Evolutionary conservation across 2,888 invertebrate species (phyloP).

Genomic region (Ecdyonurus torrentis): DNA sequence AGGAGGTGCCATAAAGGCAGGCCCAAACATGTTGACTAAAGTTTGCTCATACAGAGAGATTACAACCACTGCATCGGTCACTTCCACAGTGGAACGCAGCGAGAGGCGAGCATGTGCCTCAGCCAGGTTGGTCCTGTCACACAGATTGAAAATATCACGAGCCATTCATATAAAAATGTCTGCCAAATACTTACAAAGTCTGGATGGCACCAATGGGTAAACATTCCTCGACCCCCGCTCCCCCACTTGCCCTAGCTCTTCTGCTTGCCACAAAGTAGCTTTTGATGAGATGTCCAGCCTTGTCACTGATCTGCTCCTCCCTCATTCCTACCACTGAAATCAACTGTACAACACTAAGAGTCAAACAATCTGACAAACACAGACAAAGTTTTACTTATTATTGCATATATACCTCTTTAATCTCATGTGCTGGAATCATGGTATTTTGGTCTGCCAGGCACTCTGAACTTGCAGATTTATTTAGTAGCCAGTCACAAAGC

Average conservation of each 20-base stretch:
- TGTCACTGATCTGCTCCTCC: constrained; percentile 16
- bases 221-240: constrained; percentile 16
- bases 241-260: constrained; percentile 19
- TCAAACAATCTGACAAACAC: too few species aligned
- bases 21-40: not conserved
- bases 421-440: constrained; percentile 8
- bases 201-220: constrained; percentile 20
- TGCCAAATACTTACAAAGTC: constrained; percentile 21
- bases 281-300: constrained; percentile 25
- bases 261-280: constrained; percentile 31
- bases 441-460: too few species aligned
- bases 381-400: not conserved
- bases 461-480: too few species aligned
- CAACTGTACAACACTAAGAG: too few species aligned
- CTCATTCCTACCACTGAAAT: constrained; percentile 9
- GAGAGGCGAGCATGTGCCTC: constrained; percentile 20
- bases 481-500: constrained; percentile 10
- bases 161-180: not conserved
- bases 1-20: not conserved
- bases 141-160: not conserved
- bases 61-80: constrained; percentile 20
- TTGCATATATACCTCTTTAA: constrained; percentile 7
- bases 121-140: constrained; percentile 19
- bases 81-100: constrained; percentile 17
- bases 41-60: constrained; percentile 17